These are phyloP conservation scores for Phataginus tricuspis DNA, from an alignment of 2,797 vertebrate genomes.

Conservation along the genomic window DNA sequence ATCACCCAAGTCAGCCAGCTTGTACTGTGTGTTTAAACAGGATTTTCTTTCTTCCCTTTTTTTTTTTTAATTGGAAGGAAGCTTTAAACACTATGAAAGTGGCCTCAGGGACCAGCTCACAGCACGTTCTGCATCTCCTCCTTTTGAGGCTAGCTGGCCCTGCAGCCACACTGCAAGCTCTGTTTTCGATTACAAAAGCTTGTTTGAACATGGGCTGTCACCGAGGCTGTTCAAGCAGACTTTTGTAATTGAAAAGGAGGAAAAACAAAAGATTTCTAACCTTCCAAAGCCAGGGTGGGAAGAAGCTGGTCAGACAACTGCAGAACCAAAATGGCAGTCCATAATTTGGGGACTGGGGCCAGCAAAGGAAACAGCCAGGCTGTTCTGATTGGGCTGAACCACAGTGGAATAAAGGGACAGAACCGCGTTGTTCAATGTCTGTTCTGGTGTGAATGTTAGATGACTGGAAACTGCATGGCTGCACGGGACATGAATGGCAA, in stretches of 20 bases:
- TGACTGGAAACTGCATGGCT: background rate
- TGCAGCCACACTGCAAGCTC: conserved; percentile 75
- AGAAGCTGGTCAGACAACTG: conserved; percentile 43
- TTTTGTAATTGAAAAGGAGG: conserved; percentile 80
- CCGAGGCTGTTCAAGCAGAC: conserved; percentile 79
- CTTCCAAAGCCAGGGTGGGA: conserved; percentile 54
- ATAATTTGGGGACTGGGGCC: background rate
- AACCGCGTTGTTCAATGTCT: background rate
- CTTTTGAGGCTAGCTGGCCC: conserved; percentile 69
- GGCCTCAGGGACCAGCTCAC: conserved; percentile 75
- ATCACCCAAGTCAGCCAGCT: background rate
- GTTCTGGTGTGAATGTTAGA: background rate
- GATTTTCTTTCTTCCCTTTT: conserved; percentile 10
- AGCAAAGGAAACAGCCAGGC: background rate
- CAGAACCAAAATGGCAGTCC: conserved; percentile 64
- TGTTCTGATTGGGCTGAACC: background rate
- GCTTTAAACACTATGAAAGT: conserved; percentile 78
- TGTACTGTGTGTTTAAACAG: conserved; percentile 60
- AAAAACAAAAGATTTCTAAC: conserved; percentile 83
- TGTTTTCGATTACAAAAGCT: conserved; percentile 84
- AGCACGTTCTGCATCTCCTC: conserved; percentile 61
- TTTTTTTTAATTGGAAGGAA: conserved; percentile 76
- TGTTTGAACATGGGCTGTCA: conserved; percentile 80
- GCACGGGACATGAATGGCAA: rapidly evolving
- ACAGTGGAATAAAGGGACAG: background rate